These are phyloP conservation scores for Chaitophorus viminalis DNA, from an alignment of 2,888 invertebrate genomes.

Conservation along the genomic window DNA sequence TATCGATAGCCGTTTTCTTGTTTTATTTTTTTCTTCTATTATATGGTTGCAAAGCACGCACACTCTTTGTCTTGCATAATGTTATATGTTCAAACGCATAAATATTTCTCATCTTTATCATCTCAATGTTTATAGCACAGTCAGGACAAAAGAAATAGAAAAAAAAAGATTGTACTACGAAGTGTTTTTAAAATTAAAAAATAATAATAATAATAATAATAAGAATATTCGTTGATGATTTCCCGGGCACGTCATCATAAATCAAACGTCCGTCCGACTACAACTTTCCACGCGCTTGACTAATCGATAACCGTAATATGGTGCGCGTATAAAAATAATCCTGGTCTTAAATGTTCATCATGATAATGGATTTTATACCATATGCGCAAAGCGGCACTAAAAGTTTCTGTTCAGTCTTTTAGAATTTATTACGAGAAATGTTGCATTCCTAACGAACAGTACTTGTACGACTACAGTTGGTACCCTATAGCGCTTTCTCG, in stretches of 20 bases:
- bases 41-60: no score
- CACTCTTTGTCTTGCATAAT: no score
- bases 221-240: constrained; percentile 21
- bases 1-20: no score
- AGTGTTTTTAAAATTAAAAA: constrained; percentile 29
- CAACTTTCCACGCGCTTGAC: constrained; percentile 7
- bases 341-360: constrained; percentile 34
- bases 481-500: no score
- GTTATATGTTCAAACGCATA: no score
- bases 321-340: background rate
- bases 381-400: background rate
- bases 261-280: constrained; percentile 26
- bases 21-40: no score
- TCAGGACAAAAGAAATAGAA: no score
- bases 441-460: background rate
- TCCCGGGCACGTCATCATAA: constrained; percentile 39
- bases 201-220: no score
- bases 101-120: no score
- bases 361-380: constrained; percentile 32
- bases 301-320: constrained; percentile 25
- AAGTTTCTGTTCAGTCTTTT: constrained; percentile 42
- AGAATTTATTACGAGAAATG: background rate
- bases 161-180: no score
- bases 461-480: no score
- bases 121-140: no score